Conservation (phyloP, 2,888 invertebrate species). For the Caenorhabditis sp. region DNA sequence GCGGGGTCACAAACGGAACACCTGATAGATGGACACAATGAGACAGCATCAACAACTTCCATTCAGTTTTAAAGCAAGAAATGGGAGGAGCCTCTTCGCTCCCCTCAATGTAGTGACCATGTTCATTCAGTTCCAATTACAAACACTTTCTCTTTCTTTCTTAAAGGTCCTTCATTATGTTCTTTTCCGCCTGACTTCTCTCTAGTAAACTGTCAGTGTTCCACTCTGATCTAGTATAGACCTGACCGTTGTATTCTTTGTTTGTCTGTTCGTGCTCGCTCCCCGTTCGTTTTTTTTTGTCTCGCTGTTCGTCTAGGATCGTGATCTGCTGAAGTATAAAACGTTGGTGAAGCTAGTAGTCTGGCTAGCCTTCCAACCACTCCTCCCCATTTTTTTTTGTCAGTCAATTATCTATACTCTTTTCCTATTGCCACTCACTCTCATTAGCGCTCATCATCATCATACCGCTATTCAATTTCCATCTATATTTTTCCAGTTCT, state of each 20-base stretch:
- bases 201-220: too few species aligned
- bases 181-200: too few species aligned
- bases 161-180: background rate
- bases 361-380: background rate
- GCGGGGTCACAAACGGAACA: slow-evolving; percentile 53
- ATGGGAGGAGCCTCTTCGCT: slow-evolving; percentile 32
- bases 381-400: background rate
- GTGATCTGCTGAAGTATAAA: background rate
- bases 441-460: slow-evolving; percentile 4
- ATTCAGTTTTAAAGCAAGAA: slow-evolving; percentile 37
- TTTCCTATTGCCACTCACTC: background rate
- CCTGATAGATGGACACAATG: slow-evolving; percentile 41
- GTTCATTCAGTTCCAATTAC: background rate
- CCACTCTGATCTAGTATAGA: slow-evolving; percentile 26
- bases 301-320: slow-evolving; percentile 22
- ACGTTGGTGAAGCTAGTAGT: background rate
- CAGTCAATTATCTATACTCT: background rate
- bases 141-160: slow-evolving; percentile 3
- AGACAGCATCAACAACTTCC: too few species aligned
- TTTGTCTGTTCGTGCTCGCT: slow-evolving; percentile 24
- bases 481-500: background rate
- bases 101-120: too few species aligned
- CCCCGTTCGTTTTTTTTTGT: slow-evolving; percentile 47
- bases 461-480: slow-evolving; percentile 14
- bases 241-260: background rate